phyloP scores from a whole-genome alignment of 2,797 vertebrate genomes.

The Amazona finschi region DNA sequence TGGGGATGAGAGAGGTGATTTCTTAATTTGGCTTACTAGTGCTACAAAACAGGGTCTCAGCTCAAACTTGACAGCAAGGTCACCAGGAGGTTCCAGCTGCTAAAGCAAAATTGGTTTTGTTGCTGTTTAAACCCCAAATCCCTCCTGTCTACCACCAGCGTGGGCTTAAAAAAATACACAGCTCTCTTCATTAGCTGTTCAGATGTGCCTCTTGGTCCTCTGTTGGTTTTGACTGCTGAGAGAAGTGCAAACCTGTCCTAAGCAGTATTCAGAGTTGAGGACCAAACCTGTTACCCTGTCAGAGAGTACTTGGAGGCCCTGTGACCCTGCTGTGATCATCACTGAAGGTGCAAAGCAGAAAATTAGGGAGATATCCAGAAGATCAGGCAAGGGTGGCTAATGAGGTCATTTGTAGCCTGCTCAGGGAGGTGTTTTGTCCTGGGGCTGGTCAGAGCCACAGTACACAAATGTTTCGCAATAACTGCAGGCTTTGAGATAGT shows the following conservation, averaged over 20 bases:
- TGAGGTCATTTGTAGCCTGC: background rate
- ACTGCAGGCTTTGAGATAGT: background rate
- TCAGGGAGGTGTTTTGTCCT: background rate
- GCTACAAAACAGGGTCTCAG: rapidly evolving
- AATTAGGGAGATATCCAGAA: background rate
- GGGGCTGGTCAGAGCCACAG: background rate
- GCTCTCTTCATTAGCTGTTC: background rate
- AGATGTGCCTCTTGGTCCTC: background rate
- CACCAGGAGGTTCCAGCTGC: background rate
- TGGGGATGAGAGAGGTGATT: background rate
- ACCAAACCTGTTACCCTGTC: background rate
- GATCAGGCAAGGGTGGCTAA: background rate
- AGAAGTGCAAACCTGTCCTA: background rate
- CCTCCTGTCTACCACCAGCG: background rate
- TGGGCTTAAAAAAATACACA: background rate
- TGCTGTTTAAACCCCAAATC: background rate
- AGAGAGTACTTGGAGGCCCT: background rate
- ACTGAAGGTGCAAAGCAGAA: background rate
- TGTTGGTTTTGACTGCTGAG: background rate
- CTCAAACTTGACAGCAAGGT: background rate
- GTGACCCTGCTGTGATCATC: background rate
- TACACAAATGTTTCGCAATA: background rate
- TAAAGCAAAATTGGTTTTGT: background rate
- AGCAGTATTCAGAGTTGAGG: background rate
- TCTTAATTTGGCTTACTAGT: background rate